Base-by-base conservation (phyloP, 2,888 invertebrate species). In the Gandaritis pyraliata region DNA sequence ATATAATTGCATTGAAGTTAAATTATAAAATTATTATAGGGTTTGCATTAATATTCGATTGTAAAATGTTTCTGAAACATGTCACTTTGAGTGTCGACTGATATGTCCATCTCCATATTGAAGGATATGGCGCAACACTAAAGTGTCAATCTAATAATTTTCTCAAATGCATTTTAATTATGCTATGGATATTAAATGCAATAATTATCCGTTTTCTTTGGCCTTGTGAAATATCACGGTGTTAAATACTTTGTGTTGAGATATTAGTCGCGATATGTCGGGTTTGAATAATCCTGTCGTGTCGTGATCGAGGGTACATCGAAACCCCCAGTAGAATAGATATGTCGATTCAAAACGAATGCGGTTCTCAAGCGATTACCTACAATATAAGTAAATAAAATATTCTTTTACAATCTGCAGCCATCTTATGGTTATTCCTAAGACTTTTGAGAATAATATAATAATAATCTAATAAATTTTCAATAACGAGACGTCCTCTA, bases 391-490 rank as follows among this genome's bases (percentile, higher is more conserved):
- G 86, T 89, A 90, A 91, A 90, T 90, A 90, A 88, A 87, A 83
- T 85, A 85, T 85, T 86, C 83, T 85, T 88, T 88, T 87, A 88
- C 85, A 88, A 88, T 89, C 84, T 88, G 89, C 88, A 86, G 90
- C 91, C 92, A 91, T 91, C 90, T 90, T 83, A 91, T 91, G 92
- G 92, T 90, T 87, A 87, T 82, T 86, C 80, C 86, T 90, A 90
- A 88, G 86, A 85, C 60, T 82, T 87, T 86, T 85, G 86, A 87
- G 88, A 89, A 87, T 85, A 87, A 66, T 68, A 77, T 85, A 83
- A 86, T 87, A 89, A 90, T 88, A 88, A 87, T 90, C 91, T 91
- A 91, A 90, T 91, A 90, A 90, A 90, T 88, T 91, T 90, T 88
- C 83, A 88, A 85, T 90, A 91, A 91, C 88, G 88, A 86, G 88